Conservation (phyloP, 2,888 invertebrate genomes). For the Epirrita christyi region DNA sequence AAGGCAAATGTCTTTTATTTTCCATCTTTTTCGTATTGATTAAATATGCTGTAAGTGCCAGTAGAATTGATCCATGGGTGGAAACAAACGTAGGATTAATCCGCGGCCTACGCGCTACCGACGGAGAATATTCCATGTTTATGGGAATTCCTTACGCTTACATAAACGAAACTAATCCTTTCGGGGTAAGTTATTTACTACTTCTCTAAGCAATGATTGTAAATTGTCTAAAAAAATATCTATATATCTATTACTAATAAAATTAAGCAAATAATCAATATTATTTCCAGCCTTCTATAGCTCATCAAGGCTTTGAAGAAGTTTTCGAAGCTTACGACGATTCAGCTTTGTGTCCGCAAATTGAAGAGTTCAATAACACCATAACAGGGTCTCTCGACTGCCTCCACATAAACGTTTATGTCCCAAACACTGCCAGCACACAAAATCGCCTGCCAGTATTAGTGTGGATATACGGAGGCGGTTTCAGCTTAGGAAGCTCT, state of each 20-base stretch:
- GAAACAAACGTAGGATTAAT: constrained; percentile 54
- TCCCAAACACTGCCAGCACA: constrained; percentile 52
- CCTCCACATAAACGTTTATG: constrained; percentile 59
- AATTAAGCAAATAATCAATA: neutral
- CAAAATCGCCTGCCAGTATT: constrained; percentile 54
- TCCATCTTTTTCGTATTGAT: too few relatives aligned
- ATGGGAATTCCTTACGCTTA: constrained; percentile 65
- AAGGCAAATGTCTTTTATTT: too few relatives aligned
- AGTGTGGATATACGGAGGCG: constrained; percentile 62
- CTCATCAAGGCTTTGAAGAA: constrained; percentile 50
- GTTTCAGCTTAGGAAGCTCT: constrained; percentile 48
- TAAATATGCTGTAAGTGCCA: too few relatives aligned
- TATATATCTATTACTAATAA: neutral
- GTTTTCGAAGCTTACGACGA: constrained; percentile 61
- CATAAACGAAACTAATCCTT: constrained; percentile 55
- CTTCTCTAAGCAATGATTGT: neutral
- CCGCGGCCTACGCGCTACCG: constrained; percentile 54
- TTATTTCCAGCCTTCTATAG: constrained; percentile 47
- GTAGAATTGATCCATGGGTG: constrained; percentile 58
- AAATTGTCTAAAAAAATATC: neutral
- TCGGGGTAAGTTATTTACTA: constrained; percentile 55
- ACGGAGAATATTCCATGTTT: constrained; percentile 62
- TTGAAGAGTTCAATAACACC: constrained; percentile 45
- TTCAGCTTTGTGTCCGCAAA: constrained; percentile 59
- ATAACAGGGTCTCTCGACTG: constrained; percentile 55